These are phyloP conservation scores for Eonycteris spelaea DNA, from an alignment of 2,113 vertebrate genomes.

Conservation along the genomic window DNA sequence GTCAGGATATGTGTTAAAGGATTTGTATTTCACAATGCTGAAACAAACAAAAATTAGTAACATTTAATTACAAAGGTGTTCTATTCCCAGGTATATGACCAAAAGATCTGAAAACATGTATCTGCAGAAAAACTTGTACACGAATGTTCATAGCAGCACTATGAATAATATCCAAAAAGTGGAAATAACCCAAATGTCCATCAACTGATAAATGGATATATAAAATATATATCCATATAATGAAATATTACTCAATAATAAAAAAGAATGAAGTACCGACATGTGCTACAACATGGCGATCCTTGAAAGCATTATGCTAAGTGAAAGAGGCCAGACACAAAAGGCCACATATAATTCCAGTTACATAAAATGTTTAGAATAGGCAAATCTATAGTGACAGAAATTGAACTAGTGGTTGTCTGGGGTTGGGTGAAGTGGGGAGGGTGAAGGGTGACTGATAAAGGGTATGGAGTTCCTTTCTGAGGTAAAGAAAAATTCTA, in stretches of 20 bases:
- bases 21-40: constrained; percentile 79
- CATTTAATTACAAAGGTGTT: constrained; percentile 60
- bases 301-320: constrained; percentile 23
- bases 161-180: constrained; percentile 1
- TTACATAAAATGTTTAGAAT: constrained; percentile 7
- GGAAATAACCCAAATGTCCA: not conserved
- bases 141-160: not conserved
- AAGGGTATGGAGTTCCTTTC: not conserved
- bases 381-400: not conserved
- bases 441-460: not conserved
- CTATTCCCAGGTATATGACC: not conserved
- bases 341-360: not conserved
- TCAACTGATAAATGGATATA: not conserved
- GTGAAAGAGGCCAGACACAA: constrained; percentile 3
- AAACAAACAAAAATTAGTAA: constrained; percentile 75
- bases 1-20: constrained; percentile 77
- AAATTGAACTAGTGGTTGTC: not conserved
- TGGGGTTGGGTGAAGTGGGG: not conserved
- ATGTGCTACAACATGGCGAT: not conserved
- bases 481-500: constrained; percentile 19
- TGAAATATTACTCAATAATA: not conserved
- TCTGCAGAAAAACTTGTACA: not conserved
- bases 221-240: not conserved
- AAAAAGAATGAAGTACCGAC: not conserved
- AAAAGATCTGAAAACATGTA: constrained; percentile 23